Base-by-base conservation (phyloP, 2,113 vertebrate genomes). In the Mobula birostris region DNA sequence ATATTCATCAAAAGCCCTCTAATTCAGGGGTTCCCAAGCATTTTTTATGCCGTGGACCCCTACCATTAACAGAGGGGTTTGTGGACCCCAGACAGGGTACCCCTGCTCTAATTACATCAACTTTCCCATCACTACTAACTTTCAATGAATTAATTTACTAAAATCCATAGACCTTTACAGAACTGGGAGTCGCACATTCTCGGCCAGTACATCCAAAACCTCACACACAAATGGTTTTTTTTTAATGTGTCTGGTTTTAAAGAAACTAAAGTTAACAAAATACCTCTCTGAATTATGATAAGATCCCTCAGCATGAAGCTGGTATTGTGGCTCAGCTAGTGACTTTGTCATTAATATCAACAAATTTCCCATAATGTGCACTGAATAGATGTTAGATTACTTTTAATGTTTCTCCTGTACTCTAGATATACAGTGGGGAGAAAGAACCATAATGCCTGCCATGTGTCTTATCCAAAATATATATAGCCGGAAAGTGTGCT, bases 191-290 rank as follows among this genome's bases (percentile, higher is more conserved):
- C 72, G 90, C n/a, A 8, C 24, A 27, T 74, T n/a, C 70, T 29
- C 72, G 29, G 12, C 0, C 14, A 92, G 70, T 92, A 72, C 7
- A 24, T 56, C 91, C 70, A 74, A 74, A 29, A 93, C 40, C 56
- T 66, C 85, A n/a, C 7, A 90, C 66, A 90, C 85, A 79, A 32
- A 87, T 32, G 36, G 36, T 19, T n/a, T 76, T 93, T 93, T 93
- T 40, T 17, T 48, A 48, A 56, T 29, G 19, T 32, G 48, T 56
- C 68, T 56, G 36, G 91, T 74, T 74, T 93, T n/a, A 36, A 32
- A 6, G 24, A 14, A 66, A 14, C 15, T 92, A 24, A 70, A 92
- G 8, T 70, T 80, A 7, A 80, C 24, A 70, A 92, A 72, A 92
- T 19, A 72, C 2, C 2, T 72, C 36, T 29, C 7, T 93, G 40